Evolutionary conservation across 2,888 invertebrate genomes (phyloP), one percentile per base, ranked within the genome.

Genomic region (Hyppa rectilinea): DNA sequence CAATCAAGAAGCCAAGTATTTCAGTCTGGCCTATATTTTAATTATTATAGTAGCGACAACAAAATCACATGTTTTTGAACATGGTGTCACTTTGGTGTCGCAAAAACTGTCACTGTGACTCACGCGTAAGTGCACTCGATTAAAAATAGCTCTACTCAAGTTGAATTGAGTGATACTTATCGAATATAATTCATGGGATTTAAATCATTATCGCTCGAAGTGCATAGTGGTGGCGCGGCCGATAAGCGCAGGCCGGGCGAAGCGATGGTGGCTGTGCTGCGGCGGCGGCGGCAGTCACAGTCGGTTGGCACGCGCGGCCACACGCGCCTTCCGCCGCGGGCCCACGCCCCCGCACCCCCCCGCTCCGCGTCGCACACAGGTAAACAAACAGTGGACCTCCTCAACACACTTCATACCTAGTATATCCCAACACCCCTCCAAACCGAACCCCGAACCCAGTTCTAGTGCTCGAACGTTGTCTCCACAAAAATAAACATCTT

Each of bases 281-380:
- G 87, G 86, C 88, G 84, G 86, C 86, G 83, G 85, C 90, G 88
- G 94, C 95, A 95, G 95, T 95, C 87, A 90, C 88, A 88, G 83
- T 92, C 93, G 92, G 94, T 90, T 92, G 93, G 93, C 93, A 92
- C 89, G 92, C 92, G 94, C 92, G 95, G 92, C 89, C 92, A 94
- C 92, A 94, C 95, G 95, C 94, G 95, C 93, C 88, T 83, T 61
- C 83, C 85, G 85, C 80, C 88, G 92, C 93, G 92, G 92, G 92
- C 88, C 88, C 82, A 81, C 86, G 88, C 89, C 88, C 88, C 87
- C 87, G 89, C 89, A 91, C 92, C 74, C 87, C 92, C 88, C 86
- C 88, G 82, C 83, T 82, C 82, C 87, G 85, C 87, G 84, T 86
- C 90, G 79, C 87, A 88, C 86, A 86, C 95, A 95, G 95, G 95